Evolutionary conservation across 2,888 invertebrate genomes (phyloP), one percentile per base, ranked within the genome.

Genomic region (Cylloceria caligata): DNA sequence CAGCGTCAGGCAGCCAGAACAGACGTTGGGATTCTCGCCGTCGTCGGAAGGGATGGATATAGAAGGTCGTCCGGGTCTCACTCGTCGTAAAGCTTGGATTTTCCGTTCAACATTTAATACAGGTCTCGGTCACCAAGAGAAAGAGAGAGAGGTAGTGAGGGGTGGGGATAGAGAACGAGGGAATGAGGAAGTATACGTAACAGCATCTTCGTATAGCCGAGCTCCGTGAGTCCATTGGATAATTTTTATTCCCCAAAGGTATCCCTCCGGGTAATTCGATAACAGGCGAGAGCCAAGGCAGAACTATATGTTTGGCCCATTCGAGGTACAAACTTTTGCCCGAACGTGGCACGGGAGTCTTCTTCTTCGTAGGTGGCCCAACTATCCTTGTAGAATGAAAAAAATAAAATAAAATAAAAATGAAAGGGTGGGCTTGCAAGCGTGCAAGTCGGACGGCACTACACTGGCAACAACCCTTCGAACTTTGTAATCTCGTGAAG

Each of bases 401-500:
- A 52, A 52, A 7, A 47, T 19, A 19, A 47, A 21, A 47, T 19
- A 24, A 11, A 55, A 36, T n/a, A 55, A 24, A 69, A 36, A 13
- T 52, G 30, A 30, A 57, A 30, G 55, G 52, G 39, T 39, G 52
- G 24, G 52, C 2, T 52, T 52, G 49, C 24, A 24, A 69, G 69
- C 55, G 36, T 60, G 39, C 45, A 65, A 42, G 62, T 64, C 47
- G 77, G 62, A 57, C 16, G 64, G 7, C 27, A 21, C 47, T 57
- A 34, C 73, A 34, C 42, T 60, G 68, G 69, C 34, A 81, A 78
- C 74, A 69, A 78, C 69, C 78, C 69, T 74, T 81, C 78, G 81
- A 81, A 81, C 78, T 81, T 81, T 81, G 78, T 81, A 81, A 81
- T 81, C 74, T 81, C 78, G 81, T 81, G 78, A 78, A 81, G 78